These are phyloP conservation scores for Ataeniobius toweri DNA, from an alignment of 2,797 vertebrate species.

Conservation along the genomic window DNA sequence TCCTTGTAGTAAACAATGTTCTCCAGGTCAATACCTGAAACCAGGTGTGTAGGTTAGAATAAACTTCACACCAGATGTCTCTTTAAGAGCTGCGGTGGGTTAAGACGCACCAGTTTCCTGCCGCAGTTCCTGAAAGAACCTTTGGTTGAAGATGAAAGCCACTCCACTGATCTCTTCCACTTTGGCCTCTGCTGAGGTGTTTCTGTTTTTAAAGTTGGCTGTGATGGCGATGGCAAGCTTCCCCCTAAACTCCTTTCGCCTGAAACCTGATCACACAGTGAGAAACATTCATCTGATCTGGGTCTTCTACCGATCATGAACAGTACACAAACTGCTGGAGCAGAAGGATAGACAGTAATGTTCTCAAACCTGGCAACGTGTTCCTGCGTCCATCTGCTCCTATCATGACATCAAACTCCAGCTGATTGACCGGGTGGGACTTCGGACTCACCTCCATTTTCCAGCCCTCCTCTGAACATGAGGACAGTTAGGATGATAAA, in stretches of 20 bases:
- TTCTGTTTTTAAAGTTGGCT: conserved; percentile 95
- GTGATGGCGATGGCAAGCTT: conserved; percentile 97
- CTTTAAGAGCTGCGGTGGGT: neutral
- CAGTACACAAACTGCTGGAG: neutral
- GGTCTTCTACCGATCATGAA: neutral
- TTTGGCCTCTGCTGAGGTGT: conserved; percentile 94
- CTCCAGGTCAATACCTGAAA: conserved; percentile 92
- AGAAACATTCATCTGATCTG: neutral
- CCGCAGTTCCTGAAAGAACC: conserved; percentile 93
- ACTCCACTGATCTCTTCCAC: conserved; percentile 97
- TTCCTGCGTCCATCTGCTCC: conserved; percentile 95
- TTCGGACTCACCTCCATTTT: conserved; percentile 88
- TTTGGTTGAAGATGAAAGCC: conserved; percentile 98
- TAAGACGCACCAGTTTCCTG: conserved; percentile 83
- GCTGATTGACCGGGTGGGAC: conserved; percentile 86
- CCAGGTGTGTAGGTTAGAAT: neutral
- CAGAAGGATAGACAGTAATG: neutral
- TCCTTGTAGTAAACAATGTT: conserved; percentile 99
- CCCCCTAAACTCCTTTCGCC: conserved; percentile 93
- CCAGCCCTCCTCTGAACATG: conserved; percentile 87
- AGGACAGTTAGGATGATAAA: neutral
- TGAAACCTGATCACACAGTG: conserved; percentile 83
- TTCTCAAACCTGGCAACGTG: conserved; percentile 87
- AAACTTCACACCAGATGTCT: neutral
- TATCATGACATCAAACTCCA: conserved; percentile 92